Evolutionary conservation across 1,140 invertebrate species (phyloP), one percentile per base, ranked within the genome.

Genomic region (Diorhabda carinulata): DNA sequence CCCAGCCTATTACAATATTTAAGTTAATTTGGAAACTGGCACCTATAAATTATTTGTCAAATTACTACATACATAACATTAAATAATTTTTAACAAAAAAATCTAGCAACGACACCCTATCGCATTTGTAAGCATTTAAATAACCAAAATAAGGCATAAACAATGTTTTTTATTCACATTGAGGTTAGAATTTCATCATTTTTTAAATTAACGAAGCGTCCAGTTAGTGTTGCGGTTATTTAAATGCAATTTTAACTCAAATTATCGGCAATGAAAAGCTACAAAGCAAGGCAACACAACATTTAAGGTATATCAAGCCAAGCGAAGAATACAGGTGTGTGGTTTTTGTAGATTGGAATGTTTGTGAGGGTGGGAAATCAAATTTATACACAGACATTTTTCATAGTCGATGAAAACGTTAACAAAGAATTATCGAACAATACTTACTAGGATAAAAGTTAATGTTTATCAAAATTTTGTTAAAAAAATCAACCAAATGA

Each of bases 281-380:
- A 76, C 70, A 52, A 76, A 76, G 74, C 74, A 45, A 68, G 61
- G 73, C 74, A 69, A 72, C 69, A 68, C 63, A 52, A 72, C 65
- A 67, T 67, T n/a, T 57, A 62, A 69, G 47, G 61, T 52, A 7
- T 57, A 60, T 44, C 61, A 72, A 72, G 70, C 70, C 70, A 72
- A 66, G 63, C 70, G 66, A 62, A 68, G 67, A 57, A 64, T 60
- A 67, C 25, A 25, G 25, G 25, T 25, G 25, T 25, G 25, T 25
- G 25, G 25, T 25, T 25, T 25, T 25, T 25, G 25, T 25, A 25
- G 25, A 25, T 25, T 25, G 25, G 25, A 25, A 25, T 25, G 25
- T 25, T 25, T 25, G 25, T 25, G 25, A 25, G 25, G 25, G 25
- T 25, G 25, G 25, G 25, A 25, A 25, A 25, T 25, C 25, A 25